phyloP scores from a whole-genome alignment of 2,888 invertebrate genomes.

The Hirtodrosophila trivittata region DNA sequence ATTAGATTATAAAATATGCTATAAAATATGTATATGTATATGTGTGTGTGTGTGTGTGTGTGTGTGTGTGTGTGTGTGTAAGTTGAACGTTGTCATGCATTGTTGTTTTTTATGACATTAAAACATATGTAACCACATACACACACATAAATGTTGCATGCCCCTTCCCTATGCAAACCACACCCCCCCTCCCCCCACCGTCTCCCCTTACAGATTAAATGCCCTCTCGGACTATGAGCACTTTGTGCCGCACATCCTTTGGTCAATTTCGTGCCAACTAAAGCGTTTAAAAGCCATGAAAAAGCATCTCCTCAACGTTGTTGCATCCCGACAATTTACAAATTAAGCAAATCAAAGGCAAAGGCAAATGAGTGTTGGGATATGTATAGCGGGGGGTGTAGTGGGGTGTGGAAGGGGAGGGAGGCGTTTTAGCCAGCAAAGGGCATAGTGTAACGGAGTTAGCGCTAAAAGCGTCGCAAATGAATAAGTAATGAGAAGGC shows the following conservation, averaged over 20 bases:
- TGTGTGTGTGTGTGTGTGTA: constrained; percentile 3
- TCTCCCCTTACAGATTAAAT: constrained; percentile 48
- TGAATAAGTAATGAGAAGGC: constrained; percentile 68
- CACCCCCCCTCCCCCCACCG: background rate
- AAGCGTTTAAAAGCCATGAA: constrained; percentile 75
- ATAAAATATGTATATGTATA: constrained; percentile 65
- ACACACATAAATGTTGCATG: too few species aligned
- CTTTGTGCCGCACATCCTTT: constrained; percentile 56
- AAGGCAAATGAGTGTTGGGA: constrained; percentile 28
- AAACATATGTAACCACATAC: constrained; percentile 64
- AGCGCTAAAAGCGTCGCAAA: constrained; percentile 71
- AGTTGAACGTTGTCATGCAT: constrained; percentile 52
- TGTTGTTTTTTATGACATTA: constrained; percentile 67
- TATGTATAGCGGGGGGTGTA: background rate
- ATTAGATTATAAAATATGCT: constrained; percentile 81
- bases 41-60: constrained; percentile 9
- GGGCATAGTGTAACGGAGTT: constrained; percentile 36
- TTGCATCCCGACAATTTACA: constrained; percentile 62
- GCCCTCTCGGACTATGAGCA: constrained; percentile 44
- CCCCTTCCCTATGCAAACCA: too few species aligned
- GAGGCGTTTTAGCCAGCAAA: background rate
- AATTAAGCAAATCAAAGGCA: constrained; percentile 75
- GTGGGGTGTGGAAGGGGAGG: background rate
- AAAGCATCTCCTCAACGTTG: constrained; percentile 40
- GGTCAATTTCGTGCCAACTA: constrained; percentile 67